Conservation (phyloP, 2,888 invertebrate species). For the Ommatoiulus sabulosus region DNA sequence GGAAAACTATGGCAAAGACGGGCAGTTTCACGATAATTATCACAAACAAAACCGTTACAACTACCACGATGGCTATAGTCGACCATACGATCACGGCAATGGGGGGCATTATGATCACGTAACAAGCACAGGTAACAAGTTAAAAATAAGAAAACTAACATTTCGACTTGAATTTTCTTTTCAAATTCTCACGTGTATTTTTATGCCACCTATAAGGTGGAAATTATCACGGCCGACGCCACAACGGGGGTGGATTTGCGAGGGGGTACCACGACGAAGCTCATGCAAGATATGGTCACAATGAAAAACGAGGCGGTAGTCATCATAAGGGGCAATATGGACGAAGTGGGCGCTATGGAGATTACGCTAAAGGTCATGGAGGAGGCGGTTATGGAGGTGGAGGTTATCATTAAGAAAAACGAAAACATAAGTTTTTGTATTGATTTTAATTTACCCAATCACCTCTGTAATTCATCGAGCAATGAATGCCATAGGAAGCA, state of each 20-base stretch:
- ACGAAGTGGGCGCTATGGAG: slow-evolving; percentile 12
- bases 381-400: slow-evolving; percentile 47
- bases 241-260: slow-evolving; percentile 27
- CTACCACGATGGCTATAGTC: slow-evolving; percentile 50
- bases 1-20: slow-evolving; percentile 52
- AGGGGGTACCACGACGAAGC: slow-evolving; percentile 50
- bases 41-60: slow-evolving; percentile 50
- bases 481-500: neutral
- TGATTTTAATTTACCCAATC: neutral
- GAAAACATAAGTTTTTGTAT: neutral
- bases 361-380: slow-evolving; percentile 49
- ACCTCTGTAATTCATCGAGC: neutral
- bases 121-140: neutral
- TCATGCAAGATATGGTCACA: slow-evolving; percentile 48
- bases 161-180: neutral
- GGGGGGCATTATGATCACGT: slow-evolving; percentile 51
- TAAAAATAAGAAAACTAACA: neutral
- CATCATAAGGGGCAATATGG: slow-evolving; percentile 39
- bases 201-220: neutral
- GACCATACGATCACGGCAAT: slow-evolving; percentile 42
- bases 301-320: neutral
- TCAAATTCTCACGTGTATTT: neutral
- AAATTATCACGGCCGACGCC: slow-evolving; percentile 53
- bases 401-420: slow-evolving; percentile 42
- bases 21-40: slow-evolving; percentile 54